A percentile compares a stretch with the other conserved stretches of the same genome.
phyloP scores from a whole-genome alignment of 2,797 vertebrate species.

The Spinus pinus region DNA sequence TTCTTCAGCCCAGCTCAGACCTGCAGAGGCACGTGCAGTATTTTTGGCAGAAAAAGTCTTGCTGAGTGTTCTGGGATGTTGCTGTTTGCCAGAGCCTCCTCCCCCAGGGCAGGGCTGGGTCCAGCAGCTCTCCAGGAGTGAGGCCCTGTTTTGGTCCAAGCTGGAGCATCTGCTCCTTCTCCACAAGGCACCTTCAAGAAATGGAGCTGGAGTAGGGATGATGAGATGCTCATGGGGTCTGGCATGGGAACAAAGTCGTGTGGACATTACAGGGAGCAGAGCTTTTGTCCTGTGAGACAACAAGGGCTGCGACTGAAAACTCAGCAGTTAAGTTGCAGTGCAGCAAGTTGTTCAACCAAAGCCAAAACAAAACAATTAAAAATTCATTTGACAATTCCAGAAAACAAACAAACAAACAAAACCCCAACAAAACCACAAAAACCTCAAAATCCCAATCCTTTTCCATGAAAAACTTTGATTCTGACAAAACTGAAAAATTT shows the following conservation, averaged over 20 bases:
- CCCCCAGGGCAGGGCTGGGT: neutral
- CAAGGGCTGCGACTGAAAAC: neutral
- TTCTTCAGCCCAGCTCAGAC: neutral
- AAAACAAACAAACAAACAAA: neutral
- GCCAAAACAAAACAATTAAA: neutral
- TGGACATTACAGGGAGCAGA: neutral
- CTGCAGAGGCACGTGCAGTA: neutral
- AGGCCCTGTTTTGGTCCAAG: neutral
- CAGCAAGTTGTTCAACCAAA: neutral
- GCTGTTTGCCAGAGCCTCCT: neutral
- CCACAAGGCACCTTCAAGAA: neutral
- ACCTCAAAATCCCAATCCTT: neutral
- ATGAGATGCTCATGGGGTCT: neutral
- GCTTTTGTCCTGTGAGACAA: neutral
- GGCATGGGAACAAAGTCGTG: neutral
- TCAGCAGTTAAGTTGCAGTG: neutral
- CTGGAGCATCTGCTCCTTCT: neutral
- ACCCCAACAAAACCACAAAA: neutral
- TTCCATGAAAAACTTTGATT: neutral
- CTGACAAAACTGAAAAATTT: neutral
- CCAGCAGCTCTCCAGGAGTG: neutral
- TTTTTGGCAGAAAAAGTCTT: neutral
- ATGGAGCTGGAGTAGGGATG: neutral
- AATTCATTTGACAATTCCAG: neutral
- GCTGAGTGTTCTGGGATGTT: neutral